Percentiles rank a stretch among this genome's conserved stretches.
phyloP scores from a whole-genome alignment of 2,113 vertebrate species.

The Ptychochromis oligacanthus region DNA sequence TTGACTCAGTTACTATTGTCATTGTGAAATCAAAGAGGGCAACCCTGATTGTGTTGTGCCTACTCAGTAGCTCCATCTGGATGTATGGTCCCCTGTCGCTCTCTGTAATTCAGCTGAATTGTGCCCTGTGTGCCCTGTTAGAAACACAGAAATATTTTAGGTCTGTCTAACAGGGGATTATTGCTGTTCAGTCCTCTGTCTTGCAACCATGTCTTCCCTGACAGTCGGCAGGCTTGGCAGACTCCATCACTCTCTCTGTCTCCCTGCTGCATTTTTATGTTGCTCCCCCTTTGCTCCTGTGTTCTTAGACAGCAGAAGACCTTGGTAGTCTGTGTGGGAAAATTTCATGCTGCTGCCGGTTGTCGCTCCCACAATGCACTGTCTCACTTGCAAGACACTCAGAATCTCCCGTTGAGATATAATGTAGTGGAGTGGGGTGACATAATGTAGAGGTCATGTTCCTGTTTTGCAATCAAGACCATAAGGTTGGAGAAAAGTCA shows the following conservation, averaged over 20 bases:
- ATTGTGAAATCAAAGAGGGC: conserved; percentile 37
- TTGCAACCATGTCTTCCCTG: conserved; percentile 26
- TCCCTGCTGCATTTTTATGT: conserved; percentile 36
- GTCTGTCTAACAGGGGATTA: conserved; percentile 25
- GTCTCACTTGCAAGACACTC: conserved; percentile 31
- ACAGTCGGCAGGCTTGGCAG: conserved; percentile 23
- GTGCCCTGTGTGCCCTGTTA: conserved; percentile 31
- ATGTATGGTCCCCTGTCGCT: conserved; percentile 9
- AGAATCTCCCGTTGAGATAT: conserved; percentile 27
- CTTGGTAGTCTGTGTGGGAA: conserved; percentile 36
- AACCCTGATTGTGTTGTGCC: conserved; percentile 9
- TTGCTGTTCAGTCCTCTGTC: conserved; percentile 24
- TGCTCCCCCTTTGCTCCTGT: conserved; percentile 36
- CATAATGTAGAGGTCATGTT: neutral
- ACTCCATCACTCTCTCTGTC: conserved; percentile 23
- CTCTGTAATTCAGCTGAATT: conserved; percentile 32
- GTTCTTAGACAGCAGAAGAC: conserved; percentile 44
- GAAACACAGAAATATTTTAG: conserved; percentile 29
- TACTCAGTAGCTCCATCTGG: conserved; percentile 26
- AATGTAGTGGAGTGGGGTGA: conserved; percentile 18
- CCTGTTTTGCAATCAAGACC: neutral
- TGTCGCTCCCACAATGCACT: conserved; percentile 10
- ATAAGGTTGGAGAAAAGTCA: neutral
- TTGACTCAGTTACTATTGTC: conserved; percentile 33
- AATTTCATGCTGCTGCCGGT: conserved; percentile 40